These are phyloP conservation scores for Physella acuta DNA, from an alignment of 1,140 invertebrate species.

Conservation along the genomic window DNA sequence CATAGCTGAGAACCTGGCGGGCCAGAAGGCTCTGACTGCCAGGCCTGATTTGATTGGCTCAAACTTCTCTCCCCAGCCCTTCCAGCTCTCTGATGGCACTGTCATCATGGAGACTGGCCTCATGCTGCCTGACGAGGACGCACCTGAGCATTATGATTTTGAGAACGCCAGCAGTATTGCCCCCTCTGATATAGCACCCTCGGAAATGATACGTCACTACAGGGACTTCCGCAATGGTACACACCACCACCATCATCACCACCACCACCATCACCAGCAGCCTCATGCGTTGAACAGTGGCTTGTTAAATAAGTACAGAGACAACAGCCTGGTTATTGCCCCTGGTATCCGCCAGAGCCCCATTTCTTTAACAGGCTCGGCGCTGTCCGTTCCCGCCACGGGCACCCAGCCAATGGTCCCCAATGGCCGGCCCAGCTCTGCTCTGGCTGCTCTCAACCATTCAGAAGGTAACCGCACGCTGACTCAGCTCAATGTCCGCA, in stretches of 20 bases:
- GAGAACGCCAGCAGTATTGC: slow-evolving; percentile 97
- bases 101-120: slow-evolving; percentile 48
- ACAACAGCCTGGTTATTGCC: slow-evolving; percentile 3
- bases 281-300: slow-evolving; percentile 23
- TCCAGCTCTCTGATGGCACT: slow-evolving; percentile 55
- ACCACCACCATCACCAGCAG: slow-evolving; percentile 20
- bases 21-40: slow-evolving; percentile 30
- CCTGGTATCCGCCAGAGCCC: slow-evolving; percentile 22
- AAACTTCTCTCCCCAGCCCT: slow-evolving; percentile 69
- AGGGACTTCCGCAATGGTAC: slow-evolving; percentile 79
- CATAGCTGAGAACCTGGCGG: slow-evolving; percentile 65
- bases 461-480: slow-evolving; percentile 18
- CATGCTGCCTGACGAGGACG: slow-evolving; percentile 64
- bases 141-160: slow-evolving; percentile 93
- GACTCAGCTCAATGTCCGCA: slow-evolving; percentile 29
- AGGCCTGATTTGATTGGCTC: slow-evolving; percentile 90
- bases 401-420: slow-evolving; percentile 10
- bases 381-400: slow-evolving; percentile 29
- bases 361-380: slow-evolving; percentile 28
- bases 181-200: slow-evolving; percentile 82
- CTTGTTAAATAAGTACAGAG: slow-evolving; percentile 29
- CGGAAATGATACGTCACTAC: slow-evolving; percentile 92
- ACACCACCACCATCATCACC: slow-evolving; percentile 33
- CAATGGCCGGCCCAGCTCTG: slow-evolving; percentile 30
- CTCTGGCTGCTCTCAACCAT: slow-evolving; percentile 22